Percentiles rank a stretch among this genome's conserved stretches.
phyloP scores from a whole-genome alignment of 2,888 invertebrate species.

The Liodrosophila aerea region DNA sequence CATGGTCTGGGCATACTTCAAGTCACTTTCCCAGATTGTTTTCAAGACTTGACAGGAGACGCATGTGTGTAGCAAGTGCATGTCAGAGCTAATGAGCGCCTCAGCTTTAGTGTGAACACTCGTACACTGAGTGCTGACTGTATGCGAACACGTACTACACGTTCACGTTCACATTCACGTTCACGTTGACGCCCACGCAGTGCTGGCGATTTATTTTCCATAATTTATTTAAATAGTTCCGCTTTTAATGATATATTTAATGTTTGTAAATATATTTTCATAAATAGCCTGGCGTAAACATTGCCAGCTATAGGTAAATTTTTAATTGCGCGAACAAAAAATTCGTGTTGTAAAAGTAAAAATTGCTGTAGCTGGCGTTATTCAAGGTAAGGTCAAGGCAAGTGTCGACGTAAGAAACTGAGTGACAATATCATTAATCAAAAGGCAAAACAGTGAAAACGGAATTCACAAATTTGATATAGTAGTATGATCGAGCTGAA shows the following conservation, averaged over 20 bases:
- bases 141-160: slow-evolving; percentile 17
- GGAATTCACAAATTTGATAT: slow-evolving; percentile 30
- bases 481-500: slow-evolving; percentile 14
- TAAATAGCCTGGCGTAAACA: slow-evolving; percentile 56
- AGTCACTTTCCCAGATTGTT: slow-evolving; percentile 24
- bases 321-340: slow-evolving; percentile 56
- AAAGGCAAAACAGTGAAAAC: slow-evolving; percentile 16
- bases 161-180: slow-evolving; percentile 8
- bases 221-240: slow-evolving; percentile 78
- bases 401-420: slow-evolving; percentile 56
- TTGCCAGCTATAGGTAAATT: slow-evolving; percentile 39
- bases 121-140: slow-evolving; percentile 20
- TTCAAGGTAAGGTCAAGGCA: slow-evolving; percentile 75
- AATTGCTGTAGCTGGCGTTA: slow-evolving; percentile 37
- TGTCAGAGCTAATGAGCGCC: slow-evolving; percentile 55
- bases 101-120: slow-evolving; percentile 1
- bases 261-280: slow-evolving; percentile 54
- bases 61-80: slow-evolving; percentile 41
- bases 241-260: slow-evolving; percentile 66
- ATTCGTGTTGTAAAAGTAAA: slow-evolving; percentile 61
- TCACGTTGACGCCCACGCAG: slow-evolving; percentile 47
- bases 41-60: slow-evolving; percentile 21
- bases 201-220: slow-evolving; percentile 48
- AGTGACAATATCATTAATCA: slow-evolving; percentile 59
- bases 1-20: background rate